Percentiles rank a stretch among this genome's conserved stretches.
Evolutionary conservation across 35 echinoderm and acorn worm species (phyloP).

Genomic region (Patiria miniata): DNA sequence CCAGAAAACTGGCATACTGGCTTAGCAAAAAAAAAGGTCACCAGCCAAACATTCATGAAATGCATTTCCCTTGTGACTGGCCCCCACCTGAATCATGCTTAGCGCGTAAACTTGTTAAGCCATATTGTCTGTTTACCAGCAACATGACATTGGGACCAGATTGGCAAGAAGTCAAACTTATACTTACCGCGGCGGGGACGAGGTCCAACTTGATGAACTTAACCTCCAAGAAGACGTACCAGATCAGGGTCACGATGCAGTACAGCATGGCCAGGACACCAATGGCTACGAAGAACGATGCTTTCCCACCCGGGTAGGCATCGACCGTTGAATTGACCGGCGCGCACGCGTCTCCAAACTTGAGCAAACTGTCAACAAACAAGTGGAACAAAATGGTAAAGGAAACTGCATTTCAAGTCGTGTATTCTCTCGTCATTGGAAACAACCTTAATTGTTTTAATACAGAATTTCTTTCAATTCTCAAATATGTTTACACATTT

Average conservation of each 20-base stretch:
- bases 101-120: too few species aligned
- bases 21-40: too few species aligned
- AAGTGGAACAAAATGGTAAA: neutral
- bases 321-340: neutral
- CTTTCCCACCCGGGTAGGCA: slow-evolving; percentile 58
- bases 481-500: too few species aligned
- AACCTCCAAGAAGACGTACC: slow-evolving; percentile 89
- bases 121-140: too few species aligned
- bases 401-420: neutral
- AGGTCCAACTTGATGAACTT: slow-evolving; percentile 56
- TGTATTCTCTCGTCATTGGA: neutral
- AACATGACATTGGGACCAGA: too few species aligned
- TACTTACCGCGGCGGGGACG: slow-evolving; percentile 68
- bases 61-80: too few species aligned
- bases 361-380: neutral
- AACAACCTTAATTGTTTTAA: neutral
- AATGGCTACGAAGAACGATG: slow-evolving; percentile 83
- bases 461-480: too few species aligned
- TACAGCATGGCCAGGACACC: slow-evolving; percentile 96
- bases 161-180: neutral
- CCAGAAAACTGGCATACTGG: too few species aligned
- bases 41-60: too few species aligned
- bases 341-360: neutral
- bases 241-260: slow-evolving; percentile 59
- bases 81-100: too few species aligned